Evolutionary conservation across 1,140 invertebrate genomes (phyloP).

Genomic region (Rhagoletis pomonella): DNA sequence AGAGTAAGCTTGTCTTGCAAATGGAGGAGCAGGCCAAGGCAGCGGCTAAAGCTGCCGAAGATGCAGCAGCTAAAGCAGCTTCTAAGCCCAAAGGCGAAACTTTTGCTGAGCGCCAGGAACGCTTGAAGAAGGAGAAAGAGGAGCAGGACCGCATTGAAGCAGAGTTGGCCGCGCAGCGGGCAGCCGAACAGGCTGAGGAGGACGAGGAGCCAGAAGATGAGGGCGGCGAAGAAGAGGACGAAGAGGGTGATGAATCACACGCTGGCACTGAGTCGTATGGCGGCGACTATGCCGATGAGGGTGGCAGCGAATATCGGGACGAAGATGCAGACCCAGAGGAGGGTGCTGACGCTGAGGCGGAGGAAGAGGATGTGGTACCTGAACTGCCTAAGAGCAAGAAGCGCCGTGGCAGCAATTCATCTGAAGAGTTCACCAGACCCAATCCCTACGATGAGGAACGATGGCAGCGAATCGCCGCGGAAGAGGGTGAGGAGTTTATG

Average conservation of each 20-base stretch:
- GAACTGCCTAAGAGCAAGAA: constrained; percentile 61
- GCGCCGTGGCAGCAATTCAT: constrained; percentile 68
- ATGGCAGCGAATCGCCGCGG: constrained; percentile 70
- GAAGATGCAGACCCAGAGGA: constrained; percentile 61
- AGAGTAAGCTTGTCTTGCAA: constrained; percentile 71
- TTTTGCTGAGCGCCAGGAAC: constrained; percentile 71
- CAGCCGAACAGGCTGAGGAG: constrained; percentile 63
- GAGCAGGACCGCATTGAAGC: constrained; percentile 67
- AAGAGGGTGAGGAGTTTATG: constrained; percentile 72
- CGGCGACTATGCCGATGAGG: constrained; percentile 59
- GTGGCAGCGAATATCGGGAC: constrained; percentile 61
- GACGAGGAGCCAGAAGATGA: constrained; percentile 67
- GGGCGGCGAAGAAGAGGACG: constrained; percentile 59
- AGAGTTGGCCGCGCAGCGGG: constrained; percentile 65
- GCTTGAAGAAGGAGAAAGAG: constrained; percentile 68
- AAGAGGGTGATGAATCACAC: constrained; percentile 62
- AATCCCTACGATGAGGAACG: constrained; percentile 70
- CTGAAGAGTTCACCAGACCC: constrained; percentile 69
- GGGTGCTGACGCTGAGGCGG: neutral
- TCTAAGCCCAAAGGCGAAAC: constrained; percentile 72
- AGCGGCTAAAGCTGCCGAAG: constrained; percentile 70
- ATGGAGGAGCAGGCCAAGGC: constrained; percentile 71
- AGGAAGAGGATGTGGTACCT: constrained; percentile 21
- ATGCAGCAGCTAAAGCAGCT: constrained; percentile 62
- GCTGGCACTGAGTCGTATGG: constrained; percentile 58